Evolutionary conservation across 2,888 invertebrate genomes (phyloP), one percentile per base, ranked within the genome.

Genomic region (Aphodius granarius): DNA sequence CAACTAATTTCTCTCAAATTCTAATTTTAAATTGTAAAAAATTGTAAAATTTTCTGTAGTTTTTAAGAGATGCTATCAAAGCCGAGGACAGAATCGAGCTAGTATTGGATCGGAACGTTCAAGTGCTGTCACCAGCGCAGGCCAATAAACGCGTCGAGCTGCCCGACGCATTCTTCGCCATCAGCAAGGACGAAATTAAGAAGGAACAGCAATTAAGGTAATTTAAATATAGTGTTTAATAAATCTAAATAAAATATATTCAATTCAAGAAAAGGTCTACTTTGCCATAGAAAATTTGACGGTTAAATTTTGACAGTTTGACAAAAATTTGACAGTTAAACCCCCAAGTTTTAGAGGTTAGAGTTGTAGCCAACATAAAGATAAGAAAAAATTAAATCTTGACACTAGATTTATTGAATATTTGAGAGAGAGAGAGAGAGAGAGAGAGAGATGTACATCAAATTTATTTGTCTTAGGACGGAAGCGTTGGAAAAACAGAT

Each of bases 61-160:
- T 91, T 19, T 86, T 97, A 73, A 89, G 93, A 72, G 97, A 97
- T 79, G 94, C 94, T 0, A 87, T 98, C 0, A 90, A 91, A 72
- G 91, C 92, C 43, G 94, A 96, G 0, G 95, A 97, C 83, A 91
- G 94, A 0, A 93, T 98, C 66, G 92, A 91, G 21, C 88, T 97
- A 5, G 94, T 96, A 85, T 86, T 99, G 65, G 97, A 98, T 84
- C 90, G 98, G 75, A 95, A 95, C 84, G 85, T 95, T n/a, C 94
- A 94, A 86, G 94, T 96, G n/a, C 84, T 96, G 70, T 87, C 94
- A 74, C 95, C 96, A 0, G 92, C 93, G 0, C 94, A 95, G 84
- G 94, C 94, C 0, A 90, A 91, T 0, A 86, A 88, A 71, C 89
- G 91, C 78, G 88, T 92, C 19, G 92, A 94, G 77, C 88, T 98